phyloP scores from a whole-genome alignment of 30 jellyfish, hydroid and myxozoan genomes.

The Hydractinia symbiolongicarpus region DNA sequence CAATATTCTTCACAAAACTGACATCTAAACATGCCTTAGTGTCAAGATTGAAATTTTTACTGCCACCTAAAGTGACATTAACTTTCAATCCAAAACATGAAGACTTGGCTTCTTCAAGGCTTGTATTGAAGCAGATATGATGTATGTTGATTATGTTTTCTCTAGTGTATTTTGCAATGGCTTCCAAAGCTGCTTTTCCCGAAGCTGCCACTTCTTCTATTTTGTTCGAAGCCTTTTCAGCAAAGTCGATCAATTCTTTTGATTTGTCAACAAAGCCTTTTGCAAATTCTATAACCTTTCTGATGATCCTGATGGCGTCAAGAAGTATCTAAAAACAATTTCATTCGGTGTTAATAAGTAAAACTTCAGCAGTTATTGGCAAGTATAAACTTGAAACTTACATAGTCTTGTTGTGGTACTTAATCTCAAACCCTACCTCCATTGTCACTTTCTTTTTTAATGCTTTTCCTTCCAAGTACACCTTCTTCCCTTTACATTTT shows the following conservation, averaged over 20 bases:
- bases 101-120: conserved; percentile 49
- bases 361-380: too few species aligned
- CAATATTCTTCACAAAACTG: conserved; percentile 45
- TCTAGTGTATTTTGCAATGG: background rate
- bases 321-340: background rate
- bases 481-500: conserved; percentile 77
- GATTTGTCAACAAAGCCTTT: conserved; percentile 22
- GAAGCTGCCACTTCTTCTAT: conserved; percentile 27
- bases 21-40: conserved; percentile 64
- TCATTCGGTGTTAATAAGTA: too few species aligned
- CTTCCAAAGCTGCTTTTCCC: conserved; percentile 17
- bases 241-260: conserved; percentile 7
- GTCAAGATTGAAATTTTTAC: conserved; percentile 32
- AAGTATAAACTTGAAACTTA: too few species aligned
- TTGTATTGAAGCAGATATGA: conserved; percentile 69
- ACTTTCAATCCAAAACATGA: conserved; percentile 54
- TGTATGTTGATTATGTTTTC: conserved; percentile 51
- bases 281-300: conserved; percentile 31
- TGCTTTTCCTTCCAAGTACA: conserved; percentile 48
- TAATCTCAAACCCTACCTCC: conserved; percentile 40
- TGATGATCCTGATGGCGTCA: background rate
- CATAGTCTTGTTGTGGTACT: too few species aligned
- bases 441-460: conserved; percentile 52
- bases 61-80: conserved; percentile 51
- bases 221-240: conserved; percentile 36